Evolutionary conservation across 2,113 vertebrate species (phyloP).

Genomic region (Notothenia coriiceps): DNA sequence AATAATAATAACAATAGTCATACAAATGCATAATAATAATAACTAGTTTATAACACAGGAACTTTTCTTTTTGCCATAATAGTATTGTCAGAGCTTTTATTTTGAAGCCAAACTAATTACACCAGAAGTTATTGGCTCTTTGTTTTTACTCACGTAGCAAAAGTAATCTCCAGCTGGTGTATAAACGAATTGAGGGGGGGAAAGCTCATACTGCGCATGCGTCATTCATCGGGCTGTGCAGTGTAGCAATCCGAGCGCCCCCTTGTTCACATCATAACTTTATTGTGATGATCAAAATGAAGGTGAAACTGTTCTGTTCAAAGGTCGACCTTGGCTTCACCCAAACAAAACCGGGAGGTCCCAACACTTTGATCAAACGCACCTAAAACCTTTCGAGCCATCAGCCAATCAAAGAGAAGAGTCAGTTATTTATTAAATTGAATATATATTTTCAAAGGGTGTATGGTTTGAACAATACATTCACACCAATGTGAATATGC

Average conservation of each 20-base stretch:
- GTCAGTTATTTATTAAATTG: background rate
- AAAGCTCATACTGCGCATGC: conserved; percentile 8
- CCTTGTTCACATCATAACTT: background rate
- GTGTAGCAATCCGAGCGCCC: background rate
- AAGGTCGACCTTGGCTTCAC: conserved; percentile 18
- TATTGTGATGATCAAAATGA: background rate
- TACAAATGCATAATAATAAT: background rate
- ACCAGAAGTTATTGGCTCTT: conserved; percentile 19
- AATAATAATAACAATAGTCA: background rate
- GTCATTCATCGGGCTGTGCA: rapidly evolving
- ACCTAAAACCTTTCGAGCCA: background rate
- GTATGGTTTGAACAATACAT: no score
- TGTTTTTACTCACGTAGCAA: background rate
- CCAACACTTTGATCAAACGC: background rate
- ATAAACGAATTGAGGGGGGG: no score
- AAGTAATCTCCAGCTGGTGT: conserved; percentile 20
- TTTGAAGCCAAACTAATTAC: conserved; percentile 27
- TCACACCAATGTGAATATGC: no score
- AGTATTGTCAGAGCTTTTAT: conserved; percentile 26
- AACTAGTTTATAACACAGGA: background rate
- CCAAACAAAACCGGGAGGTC: background rate
- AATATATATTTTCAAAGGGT: no score
- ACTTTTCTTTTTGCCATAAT: no score
- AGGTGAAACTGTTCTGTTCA: background rate
- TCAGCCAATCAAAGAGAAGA: background rate